Base-by-base conservation (phyloP, 2,113 vertebrate genomes). In the Todiramphus saurophagus region DNA sequence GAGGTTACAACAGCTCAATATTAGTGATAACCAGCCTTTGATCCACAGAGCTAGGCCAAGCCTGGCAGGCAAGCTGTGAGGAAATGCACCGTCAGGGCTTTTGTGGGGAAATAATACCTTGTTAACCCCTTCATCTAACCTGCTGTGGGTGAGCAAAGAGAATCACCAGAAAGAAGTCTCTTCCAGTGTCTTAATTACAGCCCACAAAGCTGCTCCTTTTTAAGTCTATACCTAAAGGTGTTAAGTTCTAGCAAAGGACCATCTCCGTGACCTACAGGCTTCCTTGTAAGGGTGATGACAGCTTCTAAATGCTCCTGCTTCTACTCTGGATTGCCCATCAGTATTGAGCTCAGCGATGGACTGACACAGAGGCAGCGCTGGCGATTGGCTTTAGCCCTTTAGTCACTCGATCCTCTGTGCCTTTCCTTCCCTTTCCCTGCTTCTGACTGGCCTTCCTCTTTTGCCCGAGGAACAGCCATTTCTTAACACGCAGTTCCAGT, bases 1-100 rank as follows among this genome's bases (percentile, higher is more conserved):
- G 98, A 98, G 98, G 98, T 99, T 99, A 99, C 98, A 98, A 99
- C 98, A 99, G 98, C 99, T 99, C 98, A 98, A 99, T 99, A 99
- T 98, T 97, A 98, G 98, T 93, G 98, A 99, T 99, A 99, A 98
- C 98, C 98, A 98, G 98, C 98, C 98, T 99, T 99, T 98, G 98
- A 99, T 98, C 98, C 98, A 98, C 98, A 98, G 98, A 98, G 98
- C 97, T 98, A 98, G 96, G 95, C 94, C 96, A 94, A 96, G 79
- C 92, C 94, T 95, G 98, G 98, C 98, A 98, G 98, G 98, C 97
- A 97, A 96, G 97, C 92, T 87, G 91, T 90, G 93, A 98, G 97
- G 98, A 99, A 98, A 98, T 98, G 98, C 98, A 98, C 96, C 97
- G 98, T 99, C 98, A 99, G 98, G 98, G 97, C 96, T 98, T 98